These are phyloP conservation scores for Sceloporus undulatus DNA, from an alignment of 2,113 vertebrate species.

Conservation along the genomic window DNA sequence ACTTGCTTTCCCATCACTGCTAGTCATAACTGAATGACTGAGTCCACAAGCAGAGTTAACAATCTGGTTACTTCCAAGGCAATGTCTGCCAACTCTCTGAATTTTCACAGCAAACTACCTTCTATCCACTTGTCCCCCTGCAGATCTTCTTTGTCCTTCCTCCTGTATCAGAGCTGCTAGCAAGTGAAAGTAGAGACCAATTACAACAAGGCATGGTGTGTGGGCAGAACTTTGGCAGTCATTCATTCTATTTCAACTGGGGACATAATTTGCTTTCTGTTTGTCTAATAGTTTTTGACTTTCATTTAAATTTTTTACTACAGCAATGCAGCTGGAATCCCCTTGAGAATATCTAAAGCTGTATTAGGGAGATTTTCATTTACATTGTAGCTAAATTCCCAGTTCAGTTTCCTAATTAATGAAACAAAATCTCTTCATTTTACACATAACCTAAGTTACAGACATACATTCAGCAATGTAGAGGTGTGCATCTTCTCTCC, in stretches of 20 bases:
- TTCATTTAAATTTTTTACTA: conserved; percentile 4
- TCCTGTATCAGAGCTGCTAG: neutral
- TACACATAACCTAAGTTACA: neutral
- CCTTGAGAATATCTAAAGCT: neutral
- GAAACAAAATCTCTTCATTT: neutral
- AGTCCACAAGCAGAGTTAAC: neutral
- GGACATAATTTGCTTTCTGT: neutral
- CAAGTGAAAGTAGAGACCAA: neutral
- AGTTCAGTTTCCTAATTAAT: conserved; percentile 8
- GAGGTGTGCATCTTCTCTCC: too few species aligned
- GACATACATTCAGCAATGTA: neutral
- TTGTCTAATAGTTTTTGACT: neutral
- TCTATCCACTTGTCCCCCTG: neutral
- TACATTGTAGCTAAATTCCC: neutral
- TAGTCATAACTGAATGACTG: neutral
- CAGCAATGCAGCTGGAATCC: neutral
- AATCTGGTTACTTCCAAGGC: neutral
- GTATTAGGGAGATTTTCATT: neutral
- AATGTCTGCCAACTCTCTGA: too few species aligned
- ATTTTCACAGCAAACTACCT: neutral
- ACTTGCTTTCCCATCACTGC: too few species aligned
- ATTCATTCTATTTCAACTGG: neutral
- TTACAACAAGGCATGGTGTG: neutral
- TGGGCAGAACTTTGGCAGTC: neutral
- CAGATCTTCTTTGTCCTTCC: neutral